phyloP scores from a whole-genome alignment of 2,888 invertebrate species.

The Andrena hattorfiana region DNA sequence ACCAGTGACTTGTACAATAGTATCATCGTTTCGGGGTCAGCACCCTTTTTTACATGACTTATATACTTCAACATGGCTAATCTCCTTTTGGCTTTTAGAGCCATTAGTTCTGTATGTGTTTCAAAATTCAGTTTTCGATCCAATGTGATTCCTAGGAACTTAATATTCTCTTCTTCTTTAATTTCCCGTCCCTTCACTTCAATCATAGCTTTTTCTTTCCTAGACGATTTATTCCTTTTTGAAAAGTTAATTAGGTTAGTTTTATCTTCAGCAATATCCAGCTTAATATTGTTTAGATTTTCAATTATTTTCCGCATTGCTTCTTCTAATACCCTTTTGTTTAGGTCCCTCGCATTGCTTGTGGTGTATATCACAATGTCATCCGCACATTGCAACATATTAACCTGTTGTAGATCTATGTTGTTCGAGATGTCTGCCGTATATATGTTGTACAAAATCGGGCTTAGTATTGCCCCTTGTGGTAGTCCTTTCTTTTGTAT shows the following conservation, averaged over 20 bases:
- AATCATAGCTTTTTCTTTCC: background rate
- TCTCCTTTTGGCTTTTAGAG: background rate
- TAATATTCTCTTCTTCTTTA: background rate
- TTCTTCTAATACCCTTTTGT: background rate
- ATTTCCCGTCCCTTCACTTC: background rate
- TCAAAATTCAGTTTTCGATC: background rate
- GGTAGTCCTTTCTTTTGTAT: background rate
- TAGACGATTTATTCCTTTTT: background rate
- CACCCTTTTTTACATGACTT: background rate
- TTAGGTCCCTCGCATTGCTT: background rate
- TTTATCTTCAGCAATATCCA: background rate
- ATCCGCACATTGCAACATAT: background rate
- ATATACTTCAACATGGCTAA: background rate
- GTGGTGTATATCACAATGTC: background rate
- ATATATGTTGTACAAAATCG: background rate
- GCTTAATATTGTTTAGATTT: background rate
- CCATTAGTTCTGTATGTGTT: background rate
- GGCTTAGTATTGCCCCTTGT: background rate
- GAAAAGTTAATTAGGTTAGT: background rate
- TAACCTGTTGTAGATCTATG: background rate
- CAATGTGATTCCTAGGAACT: background rate
- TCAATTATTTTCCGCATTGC: background rate
- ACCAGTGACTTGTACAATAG: background rate
- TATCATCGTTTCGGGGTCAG: background rate
- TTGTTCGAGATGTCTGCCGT: background rate